Conservation (phyloP, 1,140 invertebrate species). For the Copidosoma floridanum region DNA sequence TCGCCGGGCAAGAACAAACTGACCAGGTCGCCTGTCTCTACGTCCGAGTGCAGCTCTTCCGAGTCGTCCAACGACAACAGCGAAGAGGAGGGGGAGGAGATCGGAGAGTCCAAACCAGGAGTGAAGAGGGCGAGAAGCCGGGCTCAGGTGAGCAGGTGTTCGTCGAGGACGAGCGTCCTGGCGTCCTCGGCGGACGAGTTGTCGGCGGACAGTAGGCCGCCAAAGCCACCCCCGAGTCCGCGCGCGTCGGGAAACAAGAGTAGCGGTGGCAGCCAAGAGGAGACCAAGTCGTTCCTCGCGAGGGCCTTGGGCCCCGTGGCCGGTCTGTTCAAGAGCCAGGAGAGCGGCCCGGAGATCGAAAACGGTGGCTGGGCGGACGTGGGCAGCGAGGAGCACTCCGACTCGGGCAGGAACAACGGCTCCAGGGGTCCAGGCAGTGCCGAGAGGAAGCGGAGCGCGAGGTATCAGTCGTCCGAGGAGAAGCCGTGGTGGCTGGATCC, state of each 20-base stretch:
- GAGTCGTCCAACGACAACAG: slow-evolving; percentile 44
- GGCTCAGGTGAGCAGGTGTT: slow-evolving; percentile 43
- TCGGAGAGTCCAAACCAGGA: not conserved
- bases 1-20: slow-evolving; percentile 24
- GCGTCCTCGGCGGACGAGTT: slow-evolving; percentile 62
- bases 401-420: slow-evolving; percentile 34
- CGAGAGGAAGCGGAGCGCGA: slow-evolving; percentile 51
- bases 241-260: slow-evolving; percentile 54
- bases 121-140: slow-evolving; percentile 24
- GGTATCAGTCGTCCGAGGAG: slow-evolving; percentile 58
- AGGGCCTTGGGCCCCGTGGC: slow-evolving; percentile 68
- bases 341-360: slow-evolving; percentile 49
- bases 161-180: slow-evolving; percentile 54
- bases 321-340: slow-evolving; percentile 64
- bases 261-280: slow-evolving; percentile 59
- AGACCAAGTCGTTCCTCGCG: slow-evolving; percentile 71
- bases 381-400: slow-evolving; percentile 46
- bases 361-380: slow-evolving; percentile 37
- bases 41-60: slow-evolving; percentile 39
- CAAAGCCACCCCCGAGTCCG: slow-evolving; percentile 55
- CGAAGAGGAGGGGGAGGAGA: slow-evolving; percentile 7
- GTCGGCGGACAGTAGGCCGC: slow-evolving; percentile 58
- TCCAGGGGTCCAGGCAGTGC: slow-evolving; percentile 35
- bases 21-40: slow-evolving; percentile 5
- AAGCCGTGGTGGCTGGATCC: slow-evolving; percentile 65